Base-by-base conservation (phyloP, 2,797 vertebrate genomes). In the Aythya fuligula region DNA sequence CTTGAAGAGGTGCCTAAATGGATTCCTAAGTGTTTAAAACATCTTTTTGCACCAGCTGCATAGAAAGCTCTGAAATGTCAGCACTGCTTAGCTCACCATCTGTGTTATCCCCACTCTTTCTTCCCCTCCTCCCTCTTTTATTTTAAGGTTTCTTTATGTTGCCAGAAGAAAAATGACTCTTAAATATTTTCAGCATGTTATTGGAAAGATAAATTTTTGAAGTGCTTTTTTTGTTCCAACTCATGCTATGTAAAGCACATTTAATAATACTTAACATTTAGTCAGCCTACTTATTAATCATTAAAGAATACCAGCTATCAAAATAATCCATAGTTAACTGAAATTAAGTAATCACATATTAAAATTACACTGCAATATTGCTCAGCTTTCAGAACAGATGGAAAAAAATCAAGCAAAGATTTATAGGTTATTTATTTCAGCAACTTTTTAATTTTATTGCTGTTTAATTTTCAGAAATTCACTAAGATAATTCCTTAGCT, bases 131-230 rank as follows among this genome's bases (percentile, higher is more conserved):
- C 94, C 71, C 1, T 39, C 85, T 88, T 86, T 95, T 96, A 95
- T 96, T 97, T 96, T 96, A 94, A 95, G 94, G 53, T 80, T 92
- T 80, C 83, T 96, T 94, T 91, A 86, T 92, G 82, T 87, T 97
- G 87, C 83, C 43, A 84, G 75, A 91, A 87, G 69, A 95, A 94
- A 95, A 96, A 96, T 45, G 30, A 89, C 61, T 94, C 54, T 85
- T 94, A 65, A 86, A 60, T 95, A 95, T 96, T 96, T 94, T 95
- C 5, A 1, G 64, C 1, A 0, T 90, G 70, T 89, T 87, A 90
- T 85, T 87, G 77, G 83, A 94, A 95, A 87, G 90, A 93, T 64
- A 76, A 45, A 94, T 95, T 93, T 76, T 76, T 74, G 19, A 93
- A 94, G 71, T 38, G 57, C 32, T 38, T 72, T 85, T 81, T 89